A percentile compares a stretch with the other conserved stretches of the same genome.
Evolutionary conservation across 2,888 invertebrate genomes (phyloP).

Genomic region (Choristoneura rosaceana): DNA sequence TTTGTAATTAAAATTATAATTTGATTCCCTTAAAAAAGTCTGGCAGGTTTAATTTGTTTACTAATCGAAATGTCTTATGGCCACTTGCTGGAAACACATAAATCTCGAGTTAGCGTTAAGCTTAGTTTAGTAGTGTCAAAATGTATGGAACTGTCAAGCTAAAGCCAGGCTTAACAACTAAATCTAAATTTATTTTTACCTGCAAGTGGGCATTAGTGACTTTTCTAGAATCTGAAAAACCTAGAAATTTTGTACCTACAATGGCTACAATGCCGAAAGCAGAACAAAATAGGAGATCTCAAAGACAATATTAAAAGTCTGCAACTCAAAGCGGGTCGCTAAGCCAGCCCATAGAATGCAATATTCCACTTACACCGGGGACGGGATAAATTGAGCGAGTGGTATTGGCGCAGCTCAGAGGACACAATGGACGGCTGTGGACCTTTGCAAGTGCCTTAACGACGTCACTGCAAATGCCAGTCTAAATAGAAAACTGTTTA

Average conservation of each 20-base stretch:
- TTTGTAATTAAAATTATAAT: no score
- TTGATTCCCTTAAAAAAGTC: no score
- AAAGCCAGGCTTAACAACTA: no score
- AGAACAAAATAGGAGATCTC: not conserved
- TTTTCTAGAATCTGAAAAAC: not conserved
- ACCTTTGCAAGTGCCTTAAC: conserved; percentile 3
- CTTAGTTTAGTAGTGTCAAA: no score
- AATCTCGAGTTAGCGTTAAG: no score
- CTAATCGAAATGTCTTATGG: no score
- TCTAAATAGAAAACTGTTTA: not conserved
- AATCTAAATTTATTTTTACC: no score
- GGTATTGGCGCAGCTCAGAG: conserved; percentile 9
- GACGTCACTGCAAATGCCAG: conserved; percentile 9
- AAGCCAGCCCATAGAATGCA: conserved; percentile 30
- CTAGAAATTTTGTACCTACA: not conserved
- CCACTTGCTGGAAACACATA: no score
- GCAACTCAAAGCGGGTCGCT: conserved; percentile 12
- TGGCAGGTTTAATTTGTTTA: no score
- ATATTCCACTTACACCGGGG: conserved; percentile 13
- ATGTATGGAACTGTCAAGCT: no score
- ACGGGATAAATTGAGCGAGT: conserved; percentile 10
- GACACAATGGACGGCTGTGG: conserved; percentile 10
- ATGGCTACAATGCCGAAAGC: not conserved
- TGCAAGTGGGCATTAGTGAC: no score
- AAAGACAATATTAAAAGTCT: conserved; percentile 9